Base-by-base conservation (phyloP, 2,888 invertebrate genomes). In the Bembecia ichneumoniformis region DNA sequence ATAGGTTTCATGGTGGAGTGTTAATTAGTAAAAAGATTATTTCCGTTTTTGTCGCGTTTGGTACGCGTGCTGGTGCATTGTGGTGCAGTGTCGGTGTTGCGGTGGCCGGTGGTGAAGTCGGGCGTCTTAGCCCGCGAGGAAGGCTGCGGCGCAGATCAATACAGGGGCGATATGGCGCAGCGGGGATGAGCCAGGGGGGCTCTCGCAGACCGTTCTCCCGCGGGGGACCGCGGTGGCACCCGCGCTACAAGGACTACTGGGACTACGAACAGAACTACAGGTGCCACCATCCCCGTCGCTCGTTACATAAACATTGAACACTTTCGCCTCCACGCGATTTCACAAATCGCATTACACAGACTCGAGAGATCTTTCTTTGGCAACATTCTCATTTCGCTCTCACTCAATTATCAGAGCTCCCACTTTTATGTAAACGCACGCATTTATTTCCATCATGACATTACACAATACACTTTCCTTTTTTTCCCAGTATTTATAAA, bases 231-330 rank as follows among this genome's bases (percentile, higher is more conserved):
- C 77, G 86, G 46, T 87, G 86, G 83, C 84, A 86, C 68, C 83
- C 84, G 63, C 83, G 86, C 50, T 87, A 87, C 76, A 87, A 87
- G 72, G 87, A 87, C 53, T 87, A 83, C 67, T 87, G 86, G 86
- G 87, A 86, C 58, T 86, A 83, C 73, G 87, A 87, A 51, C 86
- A 87, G 52, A 86, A 82, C 59, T 87, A 84, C 67, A 87, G 86
- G 86, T 76, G 53, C 49, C 58, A 56, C 14, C 15, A 3, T 10
- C 35, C 7, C 11, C 11, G 5, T 40, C 14, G 5, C 14, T 40
- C n/a, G 14, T 40, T 40, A 40, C 40, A 40, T 40, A 40, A 40
- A 40, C 40, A 40, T 10, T 28, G 40, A 34, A 40, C 46, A 52
- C 52, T 53, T 53, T 53, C 52, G 52, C 52, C 28, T 52, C 47